Percentiles rank a stretch among this genome's conserved stretches.
Evolutionary conservation across 2,888 invertebrate genomes (phyloP).

Genomic region (Rotaria socialis): DNA sequence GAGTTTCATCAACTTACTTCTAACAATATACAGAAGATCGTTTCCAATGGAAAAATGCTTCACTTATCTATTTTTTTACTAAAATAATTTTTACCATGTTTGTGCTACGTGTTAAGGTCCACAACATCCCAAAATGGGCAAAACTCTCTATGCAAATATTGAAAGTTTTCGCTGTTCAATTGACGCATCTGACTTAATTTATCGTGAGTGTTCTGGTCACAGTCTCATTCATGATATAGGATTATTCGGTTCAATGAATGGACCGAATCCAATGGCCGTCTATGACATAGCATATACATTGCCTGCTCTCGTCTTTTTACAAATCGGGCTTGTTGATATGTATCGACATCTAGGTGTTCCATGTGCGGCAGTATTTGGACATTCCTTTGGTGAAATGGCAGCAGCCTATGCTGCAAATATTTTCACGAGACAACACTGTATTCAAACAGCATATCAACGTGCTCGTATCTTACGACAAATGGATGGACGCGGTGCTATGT

Average conservation of each 20-base stretch:
- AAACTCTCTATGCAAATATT: too few relatives aligned
- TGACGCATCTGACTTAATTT: too few relatives aligned
- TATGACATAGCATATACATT: constrained; percentile 11
- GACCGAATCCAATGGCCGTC: constrained; percentile 1
- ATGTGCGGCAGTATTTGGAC: constrained; percentile 2
- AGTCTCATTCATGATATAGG: not conserved
- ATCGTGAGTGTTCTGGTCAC: not conserved
- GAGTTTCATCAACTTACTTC: not conserved
- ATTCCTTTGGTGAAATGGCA: constrained; percentile 19
- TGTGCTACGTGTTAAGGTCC: not conserved
- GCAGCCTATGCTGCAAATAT: constrained; percentile 19
- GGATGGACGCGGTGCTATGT: not conserved
- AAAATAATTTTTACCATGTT: not conserved
- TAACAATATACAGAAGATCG: not conserved
- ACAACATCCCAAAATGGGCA: not conserved
- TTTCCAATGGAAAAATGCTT: too few relatives aligned
- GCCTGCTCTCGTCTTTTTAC: not conserved
- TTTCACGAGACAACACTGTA: not conserved
- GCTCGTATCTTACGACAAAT: not conserved
- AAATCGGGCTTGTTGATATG: constrained; percentile 6
- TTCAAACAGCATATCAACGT: constrained; percentile 18
- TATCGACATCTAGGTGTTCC: not conserved
- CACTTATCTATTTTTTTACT: too few relatives aligned
- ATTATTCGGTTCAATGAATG: not conserved
- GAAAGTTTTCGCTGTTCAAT: too few relatives aligned